Conservation (phyloP, 2,113 vertebrate species). For the Eclectus roratus region DNA sequence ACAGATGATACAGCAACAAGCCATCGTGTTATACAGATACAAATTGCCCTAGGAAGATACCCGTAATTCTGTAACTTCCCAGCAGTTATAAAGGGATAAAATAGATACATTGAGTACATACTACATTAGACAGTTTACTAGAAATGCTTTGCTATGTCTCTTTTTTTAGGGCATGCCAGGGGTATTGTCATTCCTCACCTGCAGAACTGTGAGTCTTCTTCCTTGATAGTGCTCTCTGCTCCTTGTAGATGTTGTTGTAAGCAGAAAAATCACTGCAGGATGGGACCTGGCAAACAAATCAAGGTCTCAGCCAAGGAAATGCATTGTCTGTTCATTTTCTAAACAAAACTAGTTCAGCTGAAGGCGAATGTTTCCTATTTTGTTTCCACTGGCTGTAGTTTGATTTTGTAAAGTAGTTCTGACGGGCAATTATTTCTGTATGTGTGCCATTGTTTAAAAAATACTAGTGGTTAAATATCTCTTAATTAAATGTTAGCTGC, state of each 20-base stretch:
- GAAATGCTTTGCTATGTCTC: background rate
- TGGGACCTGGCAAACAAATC: conserved; percentile 29
- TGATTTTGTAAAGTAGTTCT: background rate
- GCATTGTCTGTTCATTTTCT: conserved; percentile 39
- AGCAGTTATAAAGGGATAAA: background rate
- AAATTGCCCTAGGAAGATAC: background rate
- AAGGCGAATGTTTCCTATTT: background rate
- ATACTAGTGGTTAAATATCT: conserved; percentile 17
- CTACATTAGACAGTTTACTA: background rate
- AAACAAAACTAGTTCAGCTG: conserved; percentile 17
- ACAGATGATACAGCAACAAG: background rate
- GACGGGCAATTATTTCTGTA: conserved; percentile 14
- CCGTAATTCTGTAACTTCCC: background rate
- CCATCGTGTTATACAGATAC: background rate
- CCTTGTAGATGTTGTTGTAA: conserved; percentile 41
- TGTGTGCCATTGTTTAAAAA: background rate
- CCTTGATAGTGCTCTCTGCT: background rate
- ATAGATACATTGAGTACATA: background rate
- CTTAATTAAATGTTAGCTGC: conserved; percentile 30
- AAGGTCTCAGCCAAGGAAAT: conserved; percentile 18
- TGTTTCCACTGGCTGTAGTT: conserved; percentile 17
- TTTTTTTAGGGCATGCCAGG: background rate
- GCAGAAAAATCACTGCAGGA: conserved; percentile 15
- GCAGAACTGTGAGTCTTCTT: background rate
- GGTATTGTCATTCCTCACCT: background rate